These are phyloP conservation scores for Heliconius ismenius DNA, from an alignment of 2,888 invertebrate species.

Conservation along the genomic window DNA sequence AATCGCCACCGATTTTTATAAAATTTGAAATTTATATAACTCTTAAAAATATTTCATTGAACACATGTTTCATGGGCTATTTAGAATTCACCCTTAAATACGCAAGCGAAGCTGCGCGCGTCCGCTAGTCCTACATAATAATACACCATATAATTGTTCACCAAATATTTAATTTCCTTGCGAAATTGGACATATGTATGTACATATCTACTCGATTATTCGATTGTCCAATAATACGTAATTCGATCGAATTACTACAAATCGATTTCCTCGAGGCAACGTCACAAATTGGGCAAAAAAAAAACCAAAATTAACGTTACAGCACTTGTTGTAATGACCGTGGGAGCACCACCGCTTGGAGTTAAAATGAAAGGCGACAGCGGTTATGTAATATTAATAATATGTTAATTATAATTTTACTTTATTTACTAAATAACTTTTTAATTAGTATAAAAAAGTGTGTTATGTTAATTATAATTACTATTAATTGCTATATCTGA, in stretches of 20 bases:
- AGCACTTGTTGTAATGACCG: constrained; percentile 73
- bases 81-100: too few relatives aligned
- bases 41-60: too few relatives aligned
- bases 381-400: constrained; percentile 34
- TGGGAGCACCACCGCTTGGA: constrained; percentile 56
- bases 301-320: constrained; percentile 66
- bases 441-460: not conserved
- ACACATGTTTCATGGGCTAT: too few relatives aligned
- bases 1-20: too few relatives aligned
- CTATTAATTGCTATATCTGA: not conserved
- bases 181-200: constrained; percentile 41
- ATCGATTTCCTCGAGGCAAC: constrained; percentile 68
- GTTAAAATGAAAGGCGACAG: constrained; percentile 49
- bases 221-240: constrained; percentile 49
- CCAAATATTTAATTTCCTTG: constrained; percentile 46
- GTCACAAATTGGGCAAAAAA: constrained; percentile 63
- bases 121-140: too few relatives aligned
- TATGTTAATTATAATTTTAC: not conserved
- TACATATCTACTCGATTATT: constrained; percentile 39
- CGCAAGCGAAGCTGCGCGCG: too few relatives aligned
- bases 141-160: too few relatives aligned
- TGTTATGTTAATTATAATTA: not conserved
- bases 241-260: constrained; percentile 67
- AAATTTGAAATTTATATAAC: too few relatives aligned
- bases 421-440: not conserved